These are phyloP conservation scores for Pimephales promelas DNA, from an alignment of 2,113 vertebrate genomes.

Conservation along the genomic window DNA sequence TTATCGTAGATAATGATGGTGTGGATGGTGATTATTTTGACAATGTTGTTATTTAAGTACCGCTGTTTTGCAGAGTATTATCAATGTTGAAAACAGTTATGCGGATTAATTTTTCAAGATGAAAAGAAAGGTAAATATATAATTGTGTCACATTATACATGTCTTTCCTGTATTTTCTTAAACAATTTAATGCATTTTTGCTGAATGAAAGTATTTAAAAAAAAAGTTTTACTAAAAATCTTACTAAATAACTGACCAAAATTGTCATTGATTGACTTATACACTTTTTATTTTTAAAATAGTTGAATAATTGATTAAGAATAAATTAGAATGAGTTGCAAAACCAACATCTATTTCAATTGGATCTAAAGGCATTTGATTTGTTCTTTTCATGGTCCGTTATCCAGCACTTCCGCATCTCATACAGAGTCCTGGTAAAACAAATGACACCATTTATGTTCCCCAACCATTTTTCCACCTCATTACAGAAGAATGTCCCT, in stretches of 20 bases:
- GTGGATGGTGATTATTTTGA: too few relatives aligned
- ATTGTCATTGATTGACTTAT: background rate
- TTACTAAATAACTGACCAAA: background rate
- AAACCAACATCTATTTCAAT: background rate
- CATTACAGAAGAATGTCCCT: slow-evolving; percentile 50
- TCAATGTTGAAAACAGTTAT: too few relatives aligned
- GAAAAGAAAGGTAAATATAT: too few relatives aligned
- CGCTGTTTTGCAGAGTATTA: too few relatives aligned
- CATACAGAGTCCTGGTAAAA: background rate
- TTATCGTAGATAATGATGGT: too few relatives aligned
- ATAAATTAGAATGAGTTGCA: background rate
- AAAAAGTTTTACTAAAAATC: background rate
- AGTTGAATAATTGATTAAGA: background rate
- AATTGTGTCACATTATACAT: background rate
- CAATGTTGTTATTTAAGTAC: too few relatives aligned
- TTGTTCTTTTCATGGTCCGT: background rate
- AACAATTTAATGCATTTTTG: background rate
- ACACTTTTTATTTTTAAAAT: background rate
- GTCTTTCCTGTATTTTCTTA: background rate
- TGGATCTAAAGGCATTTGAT: background rate
- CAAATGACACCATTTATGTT: slow-evolving; percentile 27
- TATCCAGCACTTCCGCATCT: background rate
- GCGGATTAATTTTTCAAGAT: too few relatives aligned
- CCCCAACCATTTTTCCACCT: slow-evolving; percentile 30
- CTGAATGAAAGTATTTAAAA: background rate